Conservation (phyloP, 2,797 vertebrate genomes). For the Lagocephalus sceleratus region DNA sequence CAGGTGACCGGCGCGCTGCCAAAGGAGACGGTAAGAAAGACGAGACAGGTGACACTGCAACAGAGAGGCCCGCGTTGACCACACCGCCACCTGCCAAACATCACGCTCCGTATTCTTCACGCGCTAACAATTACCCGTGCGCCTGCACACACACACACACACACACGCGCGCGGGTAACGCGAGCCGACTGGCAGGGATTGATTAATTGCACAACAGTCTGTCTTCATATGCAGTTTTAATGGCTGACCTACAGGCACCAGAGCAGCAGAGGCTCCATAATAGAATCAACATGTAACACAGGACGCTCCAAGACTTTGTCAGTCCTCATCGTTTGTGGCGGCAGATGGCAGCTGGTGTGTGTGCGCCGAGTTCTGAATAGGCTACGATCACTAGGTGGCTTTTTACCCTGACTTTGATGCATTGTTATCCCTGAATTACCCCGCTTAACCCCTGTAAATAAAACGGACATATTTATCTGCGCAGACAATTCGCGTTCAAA, state of each 20-base stretch:
- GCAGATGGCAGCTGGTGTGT: conserved; percentile 57
- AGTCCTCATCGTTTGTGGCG: conserved; percentile 27
- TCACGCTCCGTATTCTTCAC: conserved; percentile 25
- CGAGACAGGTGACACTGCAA: conserved; percentile 62
- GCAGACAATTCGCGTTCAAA: conserved; percentile 1
- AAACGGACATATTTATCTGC: too few relatives aligned
- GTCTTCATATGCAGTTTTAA: conserved; percentile 20
- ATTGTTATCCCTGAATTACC: conserved; percentile 26
- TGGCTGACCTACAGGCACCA: conserved; percentile 40
- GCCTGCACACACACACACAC: background rate
- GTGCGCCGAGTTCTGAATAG: conserved; percentile 62
- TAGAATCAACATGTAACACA: conserved; percentile 66
- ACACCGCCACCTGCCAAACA: conserved; percentile 53
- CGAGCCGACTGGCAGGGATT: conserved; percentile 21
- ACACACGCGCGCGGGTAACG: conserved; percentile 17
- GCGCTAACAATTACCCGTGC: background rate
- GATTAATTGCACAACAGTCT: conserved; percentile 42
- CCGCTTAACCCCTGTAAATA: too few relatives aligned
- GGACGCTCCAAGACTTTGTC: conserved; percentile 54
- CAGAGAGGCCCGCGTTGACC: conserved; percentile 54
- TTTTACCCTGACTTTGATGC: conserved; percentile 45
- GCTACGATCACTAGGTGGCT: conserved; percentile 42
- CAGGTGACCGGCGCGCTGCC: conserved; percentile 52
- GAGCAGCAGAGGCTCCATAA: conserved; percentile 54
- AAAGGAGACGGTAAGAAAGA: conserved; percentile 42